phyloP scores from a whole-genome alignment of 2,888 invertebrate genomes.

The Caenorhabditis virilis region DNA sequence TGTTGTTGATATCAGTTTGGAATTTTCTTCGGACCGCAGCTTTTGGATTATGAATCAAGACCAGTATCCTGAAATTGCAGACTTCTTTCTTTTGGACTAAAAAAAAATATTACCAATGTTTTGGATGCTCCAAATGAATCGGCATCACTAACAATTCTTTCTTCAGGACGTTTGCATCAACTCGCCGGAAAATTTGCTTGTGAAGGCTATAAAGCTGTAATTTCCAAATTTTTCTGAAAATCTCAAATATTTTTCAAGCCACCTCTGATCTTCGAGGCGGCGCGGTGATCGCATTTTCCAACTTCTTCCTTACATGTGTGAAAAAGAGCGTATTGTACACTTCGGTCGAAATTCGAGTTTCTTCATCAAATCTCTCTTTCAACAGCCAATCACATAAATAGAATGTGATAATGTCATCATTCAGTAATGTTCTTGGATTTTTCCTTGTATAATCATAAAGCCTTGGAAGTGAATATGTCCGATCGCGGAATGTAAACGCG shows the following conservation, averaged over 20 bases:
- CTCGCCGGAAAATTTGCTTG: not conserved
- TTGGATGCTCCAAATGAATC: constrained; percentile 6
- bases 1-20: not conserved
- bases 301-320: not conserved
- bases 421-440: constrained; percentile 6
- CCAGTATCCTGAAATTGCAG: too few relatives aligned
- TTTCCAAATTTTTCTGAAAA: too few relatives aligned
- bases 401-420: constrained; percentile 14
- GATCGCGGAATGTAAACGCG: too few relatives aligned
- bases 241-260: too few relatives aligned
- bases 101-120: too few relatives aligned
- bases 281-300: not conserved
- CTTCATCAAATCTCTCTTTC: not conserved
- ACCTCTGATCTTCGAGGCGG: constrained; percentile 11
- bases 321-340: constrained; percentile 6
- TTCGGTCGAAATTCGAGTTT: not conserved
- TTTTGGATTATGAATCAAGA: constrained; percentile 17
- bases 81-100: too few relatives aligned
- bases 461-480: too few relatives aligned
- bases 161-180: not conserved
- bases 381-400: constrained; percentile 9
- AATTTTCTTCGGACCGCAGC: constrained; percentile 5
- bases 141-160: constrained; percentile 18
- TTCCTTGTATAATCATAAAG: too few relatives aligned
- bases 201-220: too few relatives aligned